Evolutionary conservation across 2,888 invertebrate species (phyloP).

Genomic region (Rhyacophila evoluta): DNA sequence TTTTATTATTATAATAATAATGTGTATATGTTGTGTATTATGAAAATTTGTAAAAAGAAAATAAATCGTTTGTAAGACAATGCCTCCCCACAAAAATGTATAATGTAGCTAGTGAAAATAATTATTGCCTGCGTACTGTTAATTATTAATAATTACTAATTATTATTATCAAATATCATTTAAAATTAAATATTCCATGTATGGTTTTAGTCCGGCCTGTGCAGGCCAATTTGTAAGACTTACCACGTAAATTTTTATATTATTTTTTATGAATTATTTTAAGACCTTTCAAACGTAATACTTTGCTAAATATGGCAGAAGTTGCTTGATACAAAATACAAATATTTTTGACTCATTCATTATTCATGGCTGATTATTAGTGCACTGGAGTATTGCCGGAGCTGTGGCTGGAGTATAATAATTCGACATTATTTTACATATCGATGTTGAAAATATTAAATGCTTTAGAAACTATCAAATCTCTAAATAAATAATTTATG

Average conservation of each 20-base stretch:
- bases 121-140: conserved; percentile 17
- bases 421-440: no score
- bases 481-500: no score
- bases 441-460: no score
- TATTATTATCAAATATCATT: background rate
- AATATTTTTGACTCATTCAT: no score
- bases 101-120: conserved; percentile 19
- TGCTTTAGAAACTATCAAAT: no score
- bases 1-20: background rate
- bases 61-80: background rate
- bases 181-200: background rate
- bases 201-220: background rate
- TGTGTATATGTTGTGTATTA: conserved; percentile 3
- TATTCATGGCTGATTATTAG: no score
- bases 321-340: no score
- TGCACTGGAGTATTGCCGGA: no score
- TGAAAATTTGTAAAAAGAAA: conserved; percentile 19
- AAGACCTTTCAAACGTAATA: background rate
- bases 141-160: background rate
- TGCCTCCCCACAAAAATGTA: conserved; percentile 21
- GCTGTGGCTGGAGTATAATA: no score
- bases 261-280: background rate
- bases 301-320: no score
- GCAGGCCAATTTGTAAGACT: background rate
- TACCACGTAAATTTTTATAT: background rate